Evolutionary conservation across 1,140 invertebrate genomes (phyloP).

Genomic region (Thaumatotibia leucotreta): DNA sequence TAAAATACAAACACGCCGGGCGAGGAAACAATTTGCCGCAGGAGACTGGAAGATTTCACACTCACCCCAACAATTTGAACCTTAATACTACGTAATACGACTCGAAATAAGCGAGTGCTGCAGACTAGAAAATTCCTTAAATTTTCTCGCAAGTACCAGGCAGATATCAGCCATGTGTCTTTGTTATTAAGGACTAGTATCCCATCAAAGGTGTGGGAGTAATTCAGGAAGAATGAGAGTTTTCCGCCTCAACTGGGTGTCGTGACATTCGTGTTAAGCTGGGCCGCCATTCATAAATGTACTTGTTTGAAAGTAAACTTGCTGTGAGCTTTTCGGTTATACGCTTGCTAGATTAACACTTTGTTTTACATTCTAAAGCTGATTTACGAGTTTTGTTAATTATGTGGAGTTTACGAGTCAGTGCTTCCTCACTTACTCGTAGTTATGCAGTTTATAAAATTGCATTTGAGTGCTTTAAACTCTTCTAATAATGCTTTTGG

Average conservation of each 20-base stretch:
- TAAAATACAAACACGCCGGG: constrained; percentile 75
- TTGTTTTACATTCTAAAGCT: constrained; percentile 18
- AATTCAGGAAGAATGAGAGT: constrained; percentile 73
- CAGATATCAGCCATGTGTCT: constrained; percentile 31
- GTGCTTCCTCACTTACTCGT: no score
- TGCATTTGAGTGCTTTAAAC: no score
- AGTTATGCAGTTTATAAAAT: no score
- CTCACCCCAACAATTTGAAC: constrained; percentile 26
- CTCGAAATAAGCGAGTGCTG: constrained; percentile 33
- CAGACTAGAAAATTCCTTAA: constrained; percentile 68
- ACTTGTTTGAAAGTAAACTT: constrained; percentile 55
- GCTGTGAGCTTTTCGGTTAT: constrained; percentile 32
- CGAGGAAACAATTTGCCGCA: constrained; percentile 75
- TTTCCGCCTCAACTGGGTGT: constrained; percentile 68
- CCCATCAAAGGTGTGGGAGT: constrained; percentile 25
- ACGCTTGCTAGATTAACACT: constrained; percentile 14
- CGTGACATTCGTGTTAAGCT: constrained; percentile 74
- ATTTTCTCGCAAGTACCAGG: constrained; percentile 37
- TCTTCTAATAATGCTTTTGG: no score
- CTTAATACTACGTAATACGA: constrained; percentile 36
- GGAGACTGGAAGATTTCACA: constrained; percentile 73
- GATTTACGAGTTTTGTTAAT: constrained; percentile 13
- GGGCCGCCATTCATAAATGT: constrained; percentile 68
- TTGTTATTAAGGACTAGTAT: constrained; percentile 38
- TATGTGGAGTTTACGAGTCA: constrained; percentile 19